Evolutionary conservation across 2,113 vertebrate species (phyloP), one percentile per base, ranked within the genome.

Genomic region (Xenopus laevis): DNA sequence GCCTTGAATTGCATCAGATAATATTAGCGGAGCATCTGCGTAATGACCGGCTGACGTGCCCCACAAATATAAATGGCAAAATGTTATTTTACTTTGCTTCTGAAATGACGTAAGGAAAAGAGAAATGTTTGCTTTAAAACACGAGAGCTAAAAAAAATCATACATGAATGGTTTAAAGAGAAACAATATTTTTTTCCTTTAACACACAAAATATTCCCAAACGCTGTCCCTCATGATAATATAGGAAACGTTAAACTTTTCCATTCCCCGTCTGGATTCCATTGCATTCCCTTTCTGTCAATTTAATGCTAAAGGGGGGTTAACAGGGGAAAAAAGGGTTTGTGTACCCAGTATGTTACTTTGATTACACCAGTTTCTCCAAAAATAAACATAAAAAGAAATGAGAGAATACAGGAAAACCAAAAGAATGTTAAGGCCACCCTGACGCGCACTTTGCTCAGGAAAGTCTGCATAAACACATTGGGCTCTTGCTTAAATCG

Each of bases 321-420:
- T 50, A 50, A 50, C 47, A 46, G 21, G 45, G n/a, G 33, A 67
- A 78, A 65, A 77, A 40, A 40, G 8, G 33, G 33, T 80, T 62
- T 58, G 20, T 79, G 79, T 78, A 68, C 72, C 72, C 0, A 0
- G 68, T 82, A 77, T 79, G 78, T 78, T 72, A 69, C 64, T 68
- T 64, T 55, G 74, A 77, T 79, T 78, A 72, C 81, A 82, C 81
- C 79, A 81, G 79, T 81, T 60, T 57, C 50, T 84, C 79, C 82
- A 77, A 86, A 88, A 85, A 81, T 81, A 86, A 87, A 85, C 82
- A 79, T 0, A 9, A 76, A 78, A 78, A 74, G 78, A 79, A 79
- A 78, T 44, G 72, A 78, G 81, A 82, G 74, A 77, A 80, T 79
- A 80, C 8, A 5, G 68, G 9, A 9, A 52, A 18, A 23, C n/a